phyloP scores from a whole-genome alignment of 2,888 invertebrate species.

The Neria commutata region DNA sequence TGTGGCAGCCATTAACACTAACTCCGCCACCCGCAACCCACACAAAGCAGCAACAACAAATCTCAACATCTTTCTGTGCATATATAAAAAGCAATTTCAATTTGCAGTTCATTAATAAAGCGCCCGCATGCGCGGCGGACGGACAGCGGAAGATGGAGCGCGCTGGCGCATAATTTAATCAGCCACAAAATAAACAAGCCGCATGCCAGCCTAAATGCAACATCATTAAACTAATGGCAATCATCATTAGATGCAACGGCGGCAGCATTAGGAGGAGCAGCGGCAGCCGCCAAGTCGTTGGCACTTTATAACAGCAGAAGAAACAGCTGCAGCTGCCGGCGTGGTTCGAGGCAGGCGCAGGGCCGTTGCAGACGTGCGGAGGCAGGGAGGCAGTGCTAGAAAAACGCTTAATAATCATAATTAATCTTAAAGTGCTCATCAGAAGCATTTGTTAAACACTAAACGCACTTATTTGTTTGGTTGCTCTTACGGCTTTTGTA shows the following conservation, averaged over 20 bases:
- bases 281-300: not conserved
- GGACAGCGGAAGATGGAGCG: not conserved
- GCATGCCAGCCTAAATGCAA: not conserved
- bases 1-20: no score
- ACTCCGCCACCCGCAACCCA: no score
- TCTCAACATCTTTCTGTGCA: no score
- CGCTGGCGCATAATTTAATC: not conserved
- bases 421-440: conserved; percentile 7
- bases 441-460: conserved; percentile 53
- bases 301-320: not conserved
- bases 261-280: not conserved
- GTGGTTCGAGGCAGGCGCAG: not conserved
- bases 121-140: no score
- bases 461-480: conserved; percentile 55
- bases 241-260: conserved; percentile 3
- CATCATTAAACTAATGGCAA: conserved; percentile 3
- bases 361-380: not conserved
- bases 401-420: conserved; percentile 9
- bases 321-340: not conserved
- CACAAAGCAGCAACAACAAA: no score
- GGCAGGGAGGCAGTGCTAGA: no score
- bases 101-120: conserved; percentile 3
- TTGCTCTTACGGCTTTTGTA: no score
- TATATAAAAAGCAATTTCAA: not conserved
- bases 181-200: not conserved